Base-by-base conservation (phyloP, 2,888 invertebrate species). In the Galerucella nymphaeae region DNA sequence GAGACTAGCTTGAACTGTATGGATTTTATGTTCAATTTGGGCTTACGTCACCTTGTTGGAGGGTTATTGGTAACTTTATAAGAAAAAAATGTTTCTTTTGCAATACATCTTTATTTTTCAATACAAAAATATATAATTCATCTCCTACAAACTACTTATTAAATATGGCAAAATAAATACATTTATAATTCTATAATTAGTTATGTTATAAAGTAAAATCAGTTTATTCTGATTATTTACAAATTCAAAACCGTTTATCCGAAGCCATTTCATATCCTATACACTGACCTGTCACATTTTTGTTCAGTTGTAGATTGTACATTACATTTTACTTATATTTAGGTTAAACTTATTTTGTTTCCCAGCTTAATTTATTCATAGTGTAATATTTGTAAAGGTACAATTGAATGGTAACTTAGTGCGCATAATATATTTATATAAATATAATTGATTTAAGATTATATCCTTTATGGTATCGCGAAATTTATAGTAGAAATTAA, bases 101-200 rank as follows among this genome's bases (percentile, higher is more conserved):
- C 72, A 66, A 70, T 62, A 50, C 42, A 59, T 55, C 42, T 66
- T 41, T 57, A 18, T 64, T 70, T 67, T 75, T 74, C 70, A 73
- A 68, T 77, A 75, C 57, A 76, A 76, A 76, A 77, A 76, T 38
- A 23, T 72, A 77, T 77, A 75, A 71, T 76, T 72, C 66, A 74
- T 73, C 45, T 53, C 57, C 76, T 78, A 77, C 58, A 71, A 69
- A 76, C 78, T 78, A 78, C 78, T 63, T 66, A 67, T 75, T 75
- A 75, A 75, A 78, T 78, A 78, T 78, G 78, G 78, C 78, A 76
- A 63, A 75, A 75, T 74, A 76, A 74, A 75, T 73, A 76, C 65
- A 72, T 63, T 16, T 16, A 16, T 53, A 10, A 18, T 16, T 9
- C 10, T 73, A 64, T n/a, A 41, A 18, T 57, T 13, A 20, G 3